phyloP scores from a whole-genome alignment of 2,797 vertebrate species.

The Alosa sapidissima region DNA sequence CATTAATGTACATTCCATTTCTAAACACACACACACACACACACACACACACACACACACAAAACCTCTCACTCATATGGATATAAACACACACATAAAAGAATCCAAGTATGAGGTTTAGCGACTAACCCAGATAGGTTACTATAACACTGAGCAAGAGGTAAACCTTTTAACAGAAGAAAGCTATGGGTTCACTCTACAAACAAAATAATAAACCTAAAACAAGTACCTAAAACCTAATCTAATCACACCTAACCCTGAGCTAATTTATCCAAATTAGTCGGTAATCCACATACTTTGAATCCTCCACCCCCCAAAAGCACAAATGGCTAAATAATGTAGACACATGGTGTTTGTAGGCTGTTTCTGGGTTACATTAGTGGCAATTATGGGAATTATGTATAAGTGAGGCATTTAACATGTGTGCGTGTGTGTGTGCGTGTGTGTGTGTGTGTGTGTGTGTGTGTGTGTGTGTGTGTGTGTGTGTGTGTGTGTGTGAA shows the following conservation, averaged over 20 bases:
- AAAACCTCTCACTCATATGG: background rate
- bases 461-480: background rate
- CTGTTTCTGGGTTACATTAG: background rate
- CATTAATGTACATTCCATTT: constrained; percentile 6
- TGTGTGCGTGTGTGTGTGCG: background rate
- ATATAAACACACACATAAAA: background rate
- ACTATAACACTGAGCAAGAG: background rate
- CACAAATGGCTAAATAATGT: background rate
- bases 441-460: background rate
- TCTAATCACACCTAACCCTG: background rate
- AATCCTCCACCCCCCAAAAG: no score
- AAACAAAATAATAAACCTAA: background rate
- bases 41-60: background rate
- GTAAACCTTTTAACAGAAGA: background rate
- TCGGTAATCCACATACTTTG: background rate
- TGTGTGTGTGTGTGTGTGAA: background rate
- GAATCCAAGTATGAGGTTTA: background rate
- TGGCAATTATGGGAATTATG: background rate
- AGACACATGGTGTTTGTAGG: background rate
- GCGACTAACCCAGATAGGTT: no score
- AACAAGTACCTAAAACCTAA: background rate
- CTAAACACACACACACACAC: background rate
- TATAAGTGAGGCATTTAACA: background rate
- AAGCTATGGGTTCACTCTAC: background rate
- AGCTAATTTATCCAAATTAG: background rate